A percentile compares a stretch with the other conserved stretches of the same genome.
These are phyloP conservation scores for Gymnoscopelus braueri DNA, from an alignment of 2,797 vertebrate genomes.

Conservation along the genomic window DNA sequence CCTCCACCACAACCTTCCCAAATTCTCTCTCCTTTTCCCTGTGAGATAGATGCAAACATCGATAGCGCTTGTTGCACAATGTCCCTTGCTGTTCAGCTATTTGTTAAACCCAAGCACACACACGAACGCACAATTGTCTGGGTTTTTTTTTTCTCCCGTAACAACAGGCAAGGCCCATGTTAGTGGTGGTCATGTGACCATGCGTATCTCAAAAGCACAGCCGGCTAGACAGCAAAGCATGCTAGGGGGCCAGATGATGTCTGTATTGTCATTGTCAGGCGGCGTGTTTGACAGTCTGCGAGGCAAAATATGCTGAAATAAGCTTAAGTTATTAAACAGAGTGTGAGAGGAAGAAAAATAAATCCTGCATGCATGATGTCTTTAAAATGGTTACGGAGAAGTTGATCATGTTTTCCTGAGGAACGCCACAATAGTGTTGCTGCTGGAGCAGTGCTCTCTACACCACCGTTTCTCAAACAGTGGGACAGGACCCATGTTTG, in stretches of 20 bases:
- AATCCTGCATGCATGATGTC: not conserved
- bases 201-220: not conserved
- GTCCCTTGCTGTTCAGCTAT: slow-evolving; percentile 42
- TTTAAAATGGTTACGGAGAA: not conserved
- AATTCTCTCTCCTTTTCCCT: slow-evolving; percentile 24
- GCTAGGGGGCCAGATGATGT: slow-evolving; percentile 14
- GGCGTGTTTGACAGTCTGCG: not conserved
- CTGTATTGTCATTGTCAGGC: slow-evolving; percentile 1
- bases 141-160: slow-evolving; percentile 15
- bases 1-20: slow-evolving; percentile 21
- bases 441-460: slow-evolving; percentile 24
- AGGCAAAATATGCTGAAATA: not conserved
- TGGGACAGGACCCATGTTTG: too few species aligned
- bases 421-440: slow-evolving; percentile 6
- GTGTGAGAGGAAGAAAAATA: not conserved
- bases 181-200: slow-evolving; percentile 2
- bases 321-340: slow-evolving; percentile 22
- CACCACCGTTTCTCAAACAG: not conserved
- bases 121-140: slow-evolving; percentile 24
- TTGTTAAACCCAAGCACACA: slow-evolving; percentile 53
- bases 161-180: not conserved
- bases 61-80: slow-evolving; percentile 48
- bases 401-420: not conserved
- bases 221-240: not conserved
- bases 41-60: slow-evolving; percentile 44